Conservation (phyloP, 2,888 invertebrate genomes). For the Amorpha juglandis region DNA sequence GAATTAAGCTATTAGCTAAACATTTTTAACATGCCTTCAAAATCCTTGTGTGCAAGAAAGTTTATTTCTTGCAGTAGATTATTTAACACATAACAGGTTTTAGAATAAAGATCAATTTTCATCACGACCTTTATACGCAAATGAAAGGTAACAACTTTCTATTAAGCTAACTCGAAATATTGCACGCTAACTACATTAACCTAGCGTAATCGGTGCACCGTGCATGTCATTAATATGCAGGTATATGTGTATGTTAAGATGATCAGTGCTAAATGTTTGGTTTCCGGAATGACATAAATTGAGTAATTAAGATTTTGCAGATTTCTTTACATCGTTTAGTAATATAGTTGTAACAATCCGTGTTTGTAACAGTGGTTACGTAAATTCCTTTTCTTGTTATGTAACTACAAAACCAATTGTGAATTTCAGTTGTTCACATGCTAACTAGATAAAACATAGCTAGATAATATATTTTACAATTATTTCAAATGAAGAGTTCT, state of each 20-base stretch:
- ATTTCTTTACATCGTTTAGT: too few relatives aligned
- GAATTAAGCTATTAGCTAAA: too few relatives aligned
- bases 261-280: too few relatives aligned
- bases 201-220: background rate
- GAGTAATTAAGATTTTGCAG: too few relatives aligned
- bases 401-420: constrained; percentile 6
- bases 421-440: background rate
- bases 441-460: background rate
- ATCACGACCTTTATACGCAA: background rate
- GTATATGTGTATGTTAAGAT: background rate
- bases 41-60: too few relatives aligned
- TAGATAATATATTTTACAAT: background rate
- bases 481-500: background rate
- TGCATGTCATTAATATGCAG: background rate
- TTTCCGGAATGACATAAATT: too few relatives aligned
- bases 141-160: background rate
- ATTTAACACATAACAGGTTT: too few relatives aligned
- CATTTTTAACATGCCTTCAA: too few relatives aligned
- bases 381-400: background rate
- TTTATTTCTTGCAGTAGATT: too few relatives aligned
- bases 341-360: constrained; percentile 2
- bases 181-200: background rate
- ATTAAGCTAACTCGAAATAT: background rate
- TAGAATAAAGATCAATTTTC: background rate
- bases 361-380: constrained; percentile 1